Percentiles rank a stretch among this genome's conserved stretches.
These are phyloP conservation scores for Drosophila cardini DNA, from an alignment of 1,140 invertebrate species.

Conservation along the genomic window DNA sequence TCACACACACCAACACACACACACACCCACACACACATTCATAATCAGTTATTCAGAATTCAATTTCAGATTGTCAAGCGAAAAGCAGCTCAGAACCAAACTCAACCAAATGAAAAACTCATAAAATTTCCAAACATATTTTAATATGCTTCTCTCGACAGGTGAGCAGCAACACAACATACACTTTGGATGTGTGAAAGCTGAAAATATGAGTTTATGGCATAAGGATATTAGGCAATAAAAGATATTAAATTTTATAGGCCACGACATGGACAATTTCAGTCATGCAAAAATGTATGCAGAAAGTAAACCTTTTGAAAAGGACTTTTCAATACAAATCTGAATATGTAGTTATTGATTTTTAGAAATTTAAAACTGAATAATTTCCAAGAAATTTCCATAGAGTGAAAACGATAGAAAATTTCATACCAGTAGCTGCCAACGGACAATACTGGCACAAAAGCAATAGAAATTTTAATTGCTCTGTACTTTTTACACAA, in stretches of 20 bases:
- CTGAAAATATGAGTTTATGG: slow-evolving; percentile 45
- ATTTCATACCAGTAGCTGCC: neutral
- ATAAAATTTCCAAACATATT: slow-evolving; percentile 66
- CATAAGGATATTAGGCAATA: slow-evolving; percentile 17
- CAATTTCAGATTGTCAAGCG: slow-evolving; percentile 57
- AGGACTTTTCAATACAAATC: too few relatives aligned
- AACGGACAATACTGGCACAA: neutral
- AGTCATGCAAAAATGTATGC: neutral
- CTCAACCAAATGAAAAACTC: slow-evolving; percentile 48
- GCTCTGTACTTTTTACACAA: neutral
- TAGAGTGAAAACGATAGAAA: too few relatives aligned
- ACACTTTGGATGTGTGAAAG: slow-evolving; percentile 18
- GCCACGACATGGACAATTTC: slow-evolving; percentile 13
- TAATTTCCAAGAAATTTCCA: too few relatives aligned
- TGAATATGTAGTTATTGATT: neutral
- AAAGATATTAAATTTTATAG: slow-evolving; percentile 53
- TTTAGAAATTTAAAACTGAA: neutral
- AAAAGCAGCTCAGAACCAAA: slow-evolving; percentile 16
- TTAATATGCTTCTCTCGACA: slow-evolving; percentile 53
- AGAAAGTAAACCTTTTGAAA: neutral
- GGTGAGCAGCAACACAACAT: neutral
- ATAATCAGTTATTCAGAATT: slow-evolving; percentile 65
- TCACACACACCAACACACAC: slow-evolving; percentile 1
- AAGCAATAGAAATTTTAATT: slow-evolving; percentile 17
- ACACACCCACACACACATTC: slow-evolving; percentile 13